These are phyloP conservation scores for Sebastes alutus DNA, from an alignment of 2,797 vertebrate species.

Conservation along the genomic window DNA sequence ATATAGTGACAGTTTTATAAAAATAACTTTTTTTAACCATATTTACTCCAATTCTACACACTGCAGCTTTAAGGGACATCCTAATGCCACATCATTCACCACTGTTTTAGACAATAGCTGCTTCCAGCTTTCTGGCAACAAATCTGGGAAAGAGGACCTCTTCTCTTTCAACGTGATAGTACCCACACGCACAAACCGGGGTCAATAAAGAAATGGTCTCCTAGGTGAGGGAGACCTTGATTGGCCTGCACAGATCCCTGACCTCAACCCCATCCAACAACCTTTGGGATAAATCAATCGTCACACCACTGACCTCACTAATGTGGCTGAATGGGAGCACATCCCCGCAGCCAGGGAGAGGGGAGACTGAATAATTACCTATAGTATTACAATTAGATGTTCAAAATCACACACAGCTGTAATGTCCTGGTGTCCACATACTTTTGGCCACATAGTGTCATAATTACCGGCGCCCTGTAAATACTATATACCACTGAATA, in stretches of 20 bases:
- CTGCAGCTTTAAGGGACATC: too few relatives aligned
- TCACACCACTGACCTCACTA: neutral
- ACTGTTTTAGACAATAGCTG: too few relatives aligned
- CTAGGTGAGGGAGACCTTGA: neutral
- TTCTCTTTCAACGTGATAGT: neutral
- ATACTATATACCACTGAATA: neutral
- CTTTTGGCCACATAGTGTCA: neutral
- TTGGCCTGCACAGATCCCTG: neutral
- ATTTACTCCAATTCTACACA: too few relatives aligned
- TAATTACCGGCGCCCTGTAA: neutral
- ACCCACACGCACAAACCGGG: neutral
- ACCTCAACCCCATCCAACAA: neutral
- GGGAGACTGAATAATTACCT: neutral
- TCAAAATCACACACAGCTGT: neutral
- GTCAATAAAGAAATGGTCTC: neutral
- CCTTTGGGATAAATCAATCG: neutral
- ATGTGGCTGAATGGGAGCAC: neutral
- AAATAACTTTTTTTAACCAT: too few relatives aligned
- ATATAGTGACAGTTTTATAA: too few relatives aligned
- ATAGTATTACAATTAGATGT: neutral
- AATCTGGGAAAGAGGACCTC: too few relatives aligned
- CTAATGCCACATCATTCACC: too few relatives aligned
- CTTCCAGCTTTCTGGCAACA: too few relatives aligned
- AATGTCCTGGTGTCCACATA: neutral
- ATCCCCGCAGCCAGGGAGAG: neutral